Conservation (phyloP, 2,113 vertebrate species). For the Siniperca knerii region DNA sequence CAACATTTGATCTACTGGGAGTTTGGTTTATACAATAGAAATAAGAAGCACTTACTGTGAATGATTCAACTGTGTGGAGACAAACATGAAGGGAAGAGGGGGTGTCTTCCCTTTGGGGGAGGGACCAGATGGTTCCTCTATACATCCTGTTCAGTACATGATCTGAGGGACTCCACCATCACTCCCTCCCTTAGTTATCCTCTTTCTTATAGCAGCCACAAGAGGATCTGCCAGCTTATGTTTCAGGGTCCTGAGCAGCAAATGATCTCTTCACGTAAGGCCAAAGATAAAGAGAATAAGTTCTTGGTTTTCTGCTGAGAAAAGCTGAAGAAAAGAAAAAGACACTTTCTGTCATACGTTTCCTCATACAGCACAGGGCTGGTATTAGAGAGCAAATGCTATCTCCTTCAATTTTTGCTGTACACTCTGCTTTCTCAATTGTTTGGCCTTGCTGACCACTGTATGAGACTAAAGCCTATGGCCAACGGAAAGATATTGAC, state of each 20-base stretch:
- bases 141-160: constrained; percentile 16
- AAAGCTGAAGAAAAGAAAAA: constrained; percentile 45
- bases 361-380: constrained; percentile 9
- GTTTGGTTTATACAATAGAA: constrained; percentile 44
- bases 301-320: constrained; percentile 66
- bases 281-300: constrained; percentile 72
- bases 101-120: constrained; percentile 3
- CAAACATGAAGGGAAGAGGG: neutral
- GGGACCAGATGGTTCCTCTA: constrained; percentile 22
- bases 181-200: constrained; percentile 35
- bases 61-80: constrained; percentile 18
- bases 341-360: constrained; percentile 41
- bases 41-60: constrained; percentile 49
- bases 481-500: constrained; percentile 29
- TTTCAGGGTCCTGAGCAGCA: constrained; percentile 69
- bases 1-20: constrained; percentile 41
- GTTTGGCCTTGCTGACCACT: constrained; percentile 47
- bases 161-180: neutral
- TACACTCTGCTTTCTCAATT: constrained; percentile 41
- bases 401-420: constrained; percentile 33
- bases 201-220: constrained; percentile 40
- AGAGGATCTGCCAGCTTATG: constrained; percentile 71
- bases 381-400: constrained; percentile 39
- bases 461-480: constrained; percentile 28
- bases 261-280: constrained; percentile 71